Percentiles rank a stretch among this genome's conserved stretches.
phyloP scores from a whole-genome alignment of 2,113 vertebrate genomes.

The Bungarus multicinctus region DNA sequence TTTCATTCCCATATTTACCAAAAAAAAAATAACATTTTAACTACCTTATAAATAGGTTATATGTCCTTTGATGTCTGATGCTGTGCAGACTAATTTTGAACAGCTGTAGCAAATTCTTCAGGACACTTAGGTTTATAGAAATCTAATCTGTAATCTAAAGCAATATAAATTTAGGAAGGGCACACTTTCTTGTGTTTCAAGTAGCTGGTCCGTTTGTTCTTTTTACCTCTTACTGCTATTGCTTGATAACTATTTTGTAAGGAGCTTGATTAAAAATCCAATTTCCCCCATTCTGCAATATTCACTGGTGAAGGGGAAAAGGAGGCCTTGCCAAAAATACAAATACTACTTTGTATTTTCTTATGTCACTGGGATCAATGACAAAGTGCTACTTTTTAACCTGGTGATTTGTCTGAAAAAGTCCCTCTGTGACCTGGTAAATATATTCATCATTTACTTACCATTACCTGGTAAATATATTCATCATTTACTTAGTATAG shows the following conservation, averaged over 20 bases:
- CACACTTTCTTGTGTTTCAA: neutral
- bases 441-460: neutral
- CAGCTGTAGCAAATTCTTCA: neutral
- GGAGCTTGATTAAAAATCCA: neutral
- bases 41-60: neutral
- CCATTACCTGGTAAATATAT: neutral
- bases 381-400: neutral
- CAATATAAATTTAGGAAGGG: neutral
- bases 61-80: too few species aligned
- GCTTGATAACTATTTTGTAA: neutral
- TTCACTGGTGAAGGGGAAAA: neutral
- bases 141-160: neutral
- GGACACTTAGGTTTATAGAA: neutral
- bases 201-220: neutral
- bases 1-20: neutral
- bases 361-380: neutral
- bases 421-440: neutral
- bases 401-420: neutral
- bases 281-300: neutral
- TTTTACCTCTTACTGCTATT: neutral
- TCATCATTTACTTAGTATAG: neutral
- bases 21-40: neutral
- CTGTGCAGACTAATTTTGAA: neutral
- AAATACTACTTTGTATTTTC: neutral
- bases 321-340: neutral